phyloP scores from a whole-genome alignment of 2,113 vertebrate species.

The Muntiacus muntjak region DNA sequence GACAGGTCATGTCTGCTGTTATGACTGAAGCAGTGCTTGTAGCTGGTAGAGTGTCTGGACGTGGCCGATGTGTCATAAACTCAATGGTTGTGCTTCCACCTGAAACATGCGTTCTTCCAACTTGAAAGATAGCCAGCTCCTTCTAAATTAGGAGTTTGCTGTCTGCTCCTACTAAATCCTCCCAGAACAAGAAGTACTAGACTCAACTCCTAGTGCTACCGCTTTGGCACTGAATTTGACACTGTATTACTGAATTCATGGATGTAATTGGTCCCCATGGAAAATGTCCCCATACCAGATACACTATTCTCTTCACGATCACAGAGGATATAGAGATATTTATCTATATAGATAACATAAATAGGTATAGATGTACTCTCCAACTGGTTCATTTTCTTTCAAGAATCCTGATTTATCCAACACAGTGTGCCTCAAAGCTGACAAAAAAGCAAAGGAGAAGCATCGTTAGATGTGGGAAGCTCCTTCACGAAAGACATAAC shows the following conservation, averaged over 20 bases:
- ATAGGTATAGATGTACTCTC: background rate
- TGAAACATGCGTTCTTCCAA: background rate
- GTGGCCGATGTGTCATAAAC: fast-evolving
- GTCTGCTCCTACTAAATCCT: background rate
- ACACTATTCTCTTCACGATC: background rate
- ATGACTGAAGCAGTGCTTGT: background rate
- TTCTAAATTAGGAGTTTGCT: background rate
- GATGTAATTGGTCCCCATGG: no score
- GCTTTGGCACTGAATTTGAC: background rate
- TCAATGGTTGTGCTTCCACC: background rate
- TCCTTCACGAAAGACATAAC: background rate
- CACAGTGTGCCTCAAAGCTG: background rate
- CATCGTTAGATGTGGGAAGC: background rate
- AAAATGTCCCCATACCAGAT: background rate
- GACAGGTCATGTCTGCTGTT: background rate
- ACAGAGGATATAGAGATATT: background rate
- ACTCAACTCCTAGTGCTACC: background rate
- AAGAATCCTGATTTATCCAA: background rate
- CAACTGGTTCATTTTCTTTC: background rate
- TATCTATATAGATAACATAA: background rate
- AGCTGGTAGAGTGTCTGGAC: no score
- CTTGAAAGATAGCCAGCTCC: background rate
- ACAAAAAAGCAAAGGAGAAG: background rate
- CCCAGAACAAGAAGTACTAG: background rate
- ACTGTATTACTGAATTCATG: background rate